Evolutionary conservation across 92 coral and sea anemone species (phyloP), one percentile per base, ranked within the genome.

Genomic region (Pocillopora grandis): DNA sequence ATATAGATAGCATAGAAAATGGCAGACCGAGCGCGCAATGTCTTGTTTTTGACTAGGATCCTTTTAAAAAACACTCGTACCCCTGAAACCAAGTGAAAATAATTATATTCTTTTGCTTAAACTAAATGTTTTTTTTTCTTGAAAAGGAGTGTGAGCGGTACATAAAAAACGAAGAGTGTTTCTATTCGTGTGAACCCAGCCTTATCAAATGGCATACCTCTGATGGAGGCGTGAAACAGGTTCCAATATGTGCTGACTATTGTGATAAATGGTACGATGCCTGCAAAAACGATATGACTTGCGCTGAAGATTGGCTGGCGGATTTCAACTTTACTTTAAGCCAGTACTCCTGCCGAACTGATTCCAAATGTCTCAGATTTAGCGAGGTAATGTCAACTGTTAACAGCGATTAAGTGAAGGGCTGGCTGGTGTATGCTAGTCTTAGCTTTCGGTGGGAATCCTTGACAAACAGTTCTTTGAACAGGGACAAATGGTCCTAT

Each of bases 121-220:
- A 5, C 14, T 35, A 71, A 9, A 20, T 13, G 23, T 67, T 80
- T 12, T 19, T 59, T 81, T 37, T n/a, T 13, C 61, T 58, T 69
- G 1, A 16, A 12, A 78, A 96, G 98, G 80, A 55, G 7, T 96
- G 98, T 69, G 98, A 96, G 52, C 58, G 61, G 77, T 96, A 70
- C 79, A 85, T 94, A 12, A 84, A 88, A 62, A 76, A 94, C 56
- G 93, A 96, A 62, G 96, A 96, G 57, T 96, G 98, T 64, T 96
- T 96, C 88, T 96, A 70, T 67, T 78, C 72, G 55, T 96, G 98
- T 76, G 98, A 96, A n/a, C 98, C 98, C 1, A 91, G 79, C 75
- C 93, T 96, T 3, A 87, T 94, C 79, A 88, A 75, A 62, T 96
- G 97, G 95, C 92, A 92, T 52, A 33, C 37, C 18, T 73, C 36